phyloP scores from a whole-genome alignment of 2,888 invertebrate genomes.

The Helleia helle region DNA sequence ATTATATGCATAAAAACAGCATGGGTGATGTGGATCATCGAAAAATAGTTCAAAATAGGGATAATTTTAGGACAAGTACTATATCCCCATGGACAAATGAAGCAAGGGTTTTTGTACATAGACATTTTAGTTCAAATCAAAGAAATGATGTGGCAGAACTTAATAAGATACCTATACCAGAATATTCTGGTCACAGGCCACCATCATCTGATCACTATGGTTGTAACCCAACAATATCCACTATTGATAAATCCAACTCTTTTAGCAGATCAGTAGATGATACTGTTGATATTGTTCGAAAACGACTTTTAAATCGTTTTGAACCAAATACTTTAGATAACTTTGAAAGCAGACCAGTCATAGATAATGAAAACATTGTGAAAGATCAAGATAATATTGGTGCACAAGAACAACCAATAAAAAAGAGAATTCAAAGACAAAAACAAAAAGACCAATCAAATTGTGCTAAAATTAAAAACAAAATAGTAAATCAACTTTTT shows the following conservation, averaged over 20 bases:
- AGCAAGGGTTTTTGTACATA: slow-evolving; percentile 28
- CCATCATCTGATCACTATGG: slow-evolving; percentile 63
- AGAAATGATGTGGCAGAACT: slow-evolving; percentile 26
- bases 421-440: slow-evolving; percentile 36
- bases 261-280: slow-evolving; percentile 60
- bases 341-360: slow-evolving; percentile 23
- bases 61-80: slow-evolving; percentile 23
- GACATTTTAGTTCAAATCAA: slow-evolving; percentile 30
- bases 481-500: slow-evolving; percentile 64
- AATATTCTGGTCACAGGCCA: slow-evolving; percentile 55
- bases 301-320: slow-evolving; percentile 44
- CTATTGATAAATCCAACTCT: slow-evolving; percentile 46
- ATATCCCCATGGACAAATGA: slow-evolving; percentile 35
- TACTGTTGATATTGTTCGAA: slow-evolving; percentile 59
- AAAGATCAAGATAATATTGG: slow-evolving; percentile 21
- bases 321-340: slow-evolving; percentile 33
- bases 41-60: slow-evolving; percentile 23
- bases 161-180: slow-evolving; percentile 31
- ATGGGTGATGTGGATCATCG: slow-evolving; percentile 56
- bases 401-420: slow-evolving; percentile 37
- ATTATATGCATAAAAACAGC: slow-evolving; percentile 33
- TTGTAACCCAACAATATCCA: slow-evolving; percentile 34
- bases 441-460: slow-evolving; percentile 35
- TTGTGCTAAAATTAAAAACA: slow-evolving; percentile 61
- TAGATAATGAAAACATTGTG: slow-evolving; percentile 25